Conservation (phyloP, 2,113 vertebrate species). For the Neodon shergylaensis region DNA sequence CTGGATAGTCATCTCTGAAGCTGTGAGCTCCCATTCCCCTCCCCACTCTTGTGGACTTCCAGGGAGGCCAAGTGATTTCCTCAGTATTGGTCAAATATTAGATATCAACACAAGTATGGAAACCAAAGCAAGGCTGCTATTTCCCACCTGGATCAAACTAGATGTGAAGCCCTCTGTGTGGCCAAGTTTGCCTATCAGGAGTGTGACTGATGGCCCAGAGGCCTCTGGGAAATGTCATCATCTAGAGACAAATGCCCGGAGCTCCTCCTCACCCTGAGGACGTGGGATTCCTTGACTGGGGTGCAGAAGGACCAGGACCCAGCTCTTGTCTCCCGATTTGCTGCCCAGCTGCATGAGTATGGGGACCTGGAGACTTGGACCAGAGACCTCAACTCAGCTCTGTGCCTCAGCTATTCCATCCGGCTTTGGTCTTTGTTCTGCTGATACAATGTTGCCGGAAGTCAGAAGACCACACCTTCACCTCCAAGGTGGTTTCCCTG, state of each 20-base stretch:
- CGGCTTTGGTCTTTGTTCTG: background rate
- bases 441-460: background rate
- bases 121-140: background rate
- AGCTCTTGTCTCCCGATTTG: rapidly evolving
- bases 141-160: background rate
- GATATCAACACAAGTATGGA: background rate
- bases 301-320: background rate
- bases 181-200: background rate
- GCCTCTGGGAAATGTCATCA: background rate
- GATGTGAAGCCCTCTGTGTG: background rate
- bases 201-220: background rate
- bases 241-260: background rate
- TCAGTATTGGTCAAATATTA: background rate
- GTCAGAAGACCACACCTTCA: background rate
- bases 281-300: rapidly evolving
- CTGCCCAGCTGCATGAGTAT: background rate
- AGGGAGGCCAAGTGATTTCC: background rate
- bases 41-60: background rate
- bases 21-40: background rate
- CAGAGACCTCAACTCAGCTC: background rate
- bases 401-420: background rate
- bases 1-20: background rate
- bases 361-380: background rate
- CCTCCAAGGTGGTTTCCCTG: background rate
- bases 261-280: background rate